Evolutionary conservation across 2,113 vertebrate species (phyloP), one percentile per base, ranked within the genome.

Genomic region (Candoia aspera): DNA sequence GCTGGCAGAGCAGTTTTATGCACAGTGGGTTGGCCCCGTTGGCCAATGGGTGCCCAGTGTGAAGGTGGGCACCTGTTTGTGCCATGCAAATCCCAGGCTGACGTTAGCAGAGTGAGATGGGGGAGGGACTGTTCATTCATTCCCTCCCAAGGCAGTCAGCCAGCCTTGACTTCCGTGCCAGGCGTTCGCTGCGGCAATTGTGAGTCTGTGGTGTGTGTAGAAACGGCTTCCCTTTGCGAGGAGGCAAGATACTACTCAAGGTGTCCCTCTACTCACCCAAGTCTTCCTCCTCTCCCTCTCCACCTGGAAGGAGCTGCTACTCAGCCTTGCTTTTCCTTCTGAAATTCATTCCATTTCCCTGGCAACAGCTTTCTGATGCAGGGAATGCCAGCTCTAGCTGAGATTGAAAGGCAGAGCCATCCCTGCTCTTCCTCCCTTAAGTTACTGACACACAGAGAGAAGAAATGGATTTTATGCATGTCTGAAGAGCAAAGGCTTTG

Each of bases 291-390:
- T 1, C 58, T 54, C 1, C 54, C 26, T 0, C 6, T 17, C 29
- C 2, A 79, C 33, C 73, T 79, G 73, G 37, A 79, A 42, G 73
- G 33, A 42, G 17, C 73, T 79, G 73, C 33, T 42, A 33, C 73
- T 33, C 33, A 15, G 2, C 15, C 53, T 84, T 64, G 55, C 6
- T 24, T 87, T 90, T 92, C 90, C 42, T 57, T 89, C 46, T 84
- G 79, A 86, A 62, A 93, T 90, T 91, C n/a, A n/a, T 13, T 49
- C 94, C 46, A 92, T 91, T 90, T 92, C 88, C 92, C 73, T 93
- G 85, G 54, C 92, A 93, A 90, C 89, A 37, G 62, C 84, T 42
- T 58, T 59, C 37, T 2, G 60, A 9, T 83, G 86, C 57, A 42
- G 37, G 55, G 90, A 57, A 73, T 23, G 85, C 84, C 26, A 60